Evolutionary conservation across 2,113 vertebrate species (phyloP).

Genomic region (Galemys pyrenaicus): DNA sequence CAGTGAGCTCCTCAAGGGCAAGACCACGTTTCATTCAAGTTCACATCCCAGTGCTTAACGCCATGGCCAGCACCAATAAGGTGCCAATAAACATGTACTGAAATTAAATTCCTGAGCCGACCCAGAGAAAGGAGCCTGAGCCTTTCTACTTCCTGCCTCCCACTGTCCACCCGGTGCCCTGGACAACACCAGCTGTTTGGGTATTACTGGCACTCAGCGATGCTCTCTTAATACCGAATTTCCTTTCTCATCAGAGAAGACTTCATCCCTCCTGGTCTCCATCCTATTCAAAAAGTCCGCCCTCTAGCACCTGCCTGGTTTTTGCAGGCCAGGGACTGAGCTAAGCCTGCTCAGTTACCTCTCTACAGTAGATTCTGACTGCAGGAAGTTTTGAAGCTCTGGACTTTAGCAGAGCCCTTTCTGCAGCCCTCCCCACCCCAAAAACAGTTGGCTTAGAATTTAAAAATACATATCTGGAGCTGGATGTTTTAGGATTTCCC

Average conservation of each 20-base stretch:
- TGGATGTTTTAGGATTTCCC: not conserved
- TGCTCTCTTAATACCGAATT: conserved; percentile 41
- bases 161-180: conserved; percentile 36
- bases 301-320: conserved; percentile 8
- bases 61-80: not conserved
- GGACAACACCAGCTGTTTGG: conserved; percentile 35
- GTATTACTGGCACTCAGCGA: conserved; percentile 30
- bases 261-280: not conserved
- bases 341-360: not conserved
- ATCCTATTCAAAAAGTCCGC: not conserved
- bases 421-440: accelerated
- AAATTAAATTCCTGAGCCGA: conserved; percentile 11
- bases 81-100: not conserved
- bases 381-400: not conserved
- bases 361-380: not conserved
- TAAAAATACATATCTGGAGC: not conserved
- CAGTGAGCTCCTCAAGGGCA: not conserved
- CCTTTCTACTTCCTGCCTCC: conserved; percentile 70
- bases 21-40: not conserved
- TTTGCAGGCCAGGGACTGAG: not conserved
- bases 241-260: conserved; percentile 1
- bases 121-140: not conserved
- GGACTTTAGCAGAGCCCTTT: not conserved
- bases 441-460: not conserved
- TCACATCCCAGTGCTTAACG: not conserved